Evolutionary conservation across 2,113 vertebrate genomes (phyloP).

Genomic region (Odobenus rosmarus): DNA sequence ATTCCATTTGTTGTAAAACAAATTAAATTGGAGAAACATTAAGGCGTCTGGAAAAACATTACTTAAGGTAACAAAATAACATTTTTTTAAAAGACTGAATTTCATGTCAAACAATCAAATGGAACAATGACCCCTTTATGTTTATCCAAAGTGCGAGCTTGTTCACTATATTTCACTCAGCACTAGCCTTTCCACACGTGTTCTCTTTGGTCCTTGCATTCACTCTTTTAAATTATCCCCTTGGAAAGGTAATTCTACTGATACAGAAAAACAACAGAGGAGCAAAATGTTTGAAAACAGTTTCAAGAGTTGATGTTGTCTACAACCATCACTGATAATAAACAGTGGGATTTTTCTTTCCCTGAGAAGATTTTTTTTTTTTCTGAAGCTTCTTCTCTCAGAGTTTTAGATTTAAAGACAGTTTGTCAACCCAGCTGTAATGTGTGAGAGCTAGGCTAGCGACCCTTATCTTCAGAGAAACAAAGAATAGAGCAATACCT

Average conservation of each 20-base stretch:
- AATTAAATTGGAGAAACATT: slow-evolving; percentile 8
- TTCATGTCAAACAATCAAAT: not conserved
- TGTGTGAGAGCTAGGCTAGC: not conserved
- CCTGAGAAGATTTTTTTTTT: not conserved
- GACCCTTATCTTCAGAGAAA: not conserved
- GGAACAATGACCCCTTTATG: not conserved
- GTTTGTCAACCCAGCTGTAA: not conserved
- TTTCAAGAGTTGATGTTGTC: slow-evolving; percentile 3
- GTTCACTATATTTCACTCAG: not conserved
- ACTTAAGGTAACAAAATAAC: not conserved
- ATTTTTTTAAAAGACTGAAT: not conserved
- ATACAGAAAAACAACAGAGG: not conserved
- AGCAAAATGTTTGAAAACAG: slow-evolving; percentile 26
- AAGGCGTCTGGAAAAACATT: not conserved
- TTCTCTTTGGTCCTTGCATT: not conserved
- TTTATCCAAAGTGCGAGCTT: not conserved
- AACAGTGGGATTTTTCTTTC: slow-evolving; percentile 27
- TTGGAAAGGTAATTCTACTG: slow-evolving; percentile 17
- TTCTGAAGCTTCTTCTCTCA: not conserved
- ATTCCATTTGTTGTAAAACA: not conserved
- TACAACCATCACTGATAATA: slow-evolving; percentile 9
- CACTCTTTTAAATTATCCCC: not conserved
- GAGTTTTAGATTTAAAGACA: not conserved
- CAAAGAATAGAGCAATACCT: not conserved
- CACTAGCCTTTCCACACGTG: rapidly evolving